Percentiles rank a stretch among this genome's conserved stretches.
Evolutionary conservation across 2,797 vertebrate genomes (phyloP).

Genomic region (Decapterus maruadsi): DNA sequence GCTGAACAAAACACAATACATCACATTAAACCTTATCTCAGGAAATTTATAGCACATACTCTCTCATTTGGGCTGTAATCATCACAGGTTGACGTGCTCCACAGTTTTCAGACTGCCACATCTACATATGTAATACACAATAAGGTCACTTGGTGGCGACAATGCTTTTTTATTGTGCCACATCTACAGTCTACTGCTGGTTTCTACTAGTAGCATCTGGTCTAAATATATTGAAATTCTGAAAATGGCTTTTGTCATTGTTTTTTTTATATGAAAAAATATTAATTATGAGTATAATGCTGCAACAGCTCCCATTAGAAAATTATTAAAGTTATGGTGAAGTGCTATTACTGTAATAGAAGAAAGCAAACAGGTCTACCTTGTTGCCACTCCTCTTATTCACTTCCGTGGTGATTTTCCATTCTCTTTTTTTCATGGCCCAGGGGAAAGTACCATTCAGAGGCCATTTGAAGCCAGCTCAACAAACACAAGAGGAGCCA

Average conservation of each 20-base stretch:
- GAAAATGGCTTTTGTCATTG: background rate
- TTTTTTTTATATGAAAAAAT: too few species aligned
- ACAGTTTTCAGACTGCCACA: background rate
- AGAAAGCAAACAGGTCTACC: constrained; percentile 5
- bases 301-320: background rate
- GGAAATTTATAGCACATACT: background rate
- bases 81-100: background rate
- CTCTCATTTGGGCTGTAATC: background rate
- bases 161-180: constrained; percentile 8
- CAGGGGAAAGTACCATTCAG: background rate
- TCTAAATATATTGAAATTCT: background rate
- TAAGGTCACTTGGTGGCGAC: constrained; percentile 58
- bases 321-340: background rate
- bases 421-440: constrained; percentile 14
- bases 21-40: background rate
- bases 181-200: background rate
- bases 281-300: background rate
- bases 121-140: constrained; percentile 35
- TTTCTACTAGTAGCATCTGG: background rate
- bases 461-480: constrained; percentile 22
- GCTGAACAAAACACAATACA: background rate
- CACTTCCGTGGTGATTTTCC: constrained; percentile 18
- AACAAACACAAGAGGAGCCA: constrained; percentile 13
- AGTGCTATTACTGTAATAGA: background rate
- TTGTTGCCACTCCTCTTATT: constrained; percentile 15